phyloP scores from a whole-genome alignment of 2,888 invertebrate species.

The Chrysina gloriosa region DNA sequence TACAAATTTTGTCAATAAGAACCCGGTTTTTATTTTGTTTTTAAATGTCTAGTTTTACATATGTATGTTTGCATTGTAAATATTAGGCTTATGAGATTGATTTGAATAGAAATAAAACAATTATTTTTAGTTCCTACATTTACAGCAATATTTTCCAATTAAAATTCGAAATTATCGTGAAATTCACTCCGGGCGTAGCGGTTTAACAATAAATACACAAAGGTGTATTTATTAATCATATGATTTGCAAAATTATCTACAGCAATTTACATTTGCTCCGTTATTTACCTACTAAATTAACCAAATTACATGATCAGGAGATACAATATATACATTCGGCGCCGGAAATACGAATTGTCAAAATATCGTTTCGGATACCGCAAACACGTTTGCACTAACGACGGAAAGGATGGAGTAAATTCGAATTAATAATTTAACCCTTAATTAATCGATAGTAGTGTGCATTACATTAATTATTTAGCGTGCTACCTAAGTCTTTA shows the following conservation, averaged over 20 bases:
- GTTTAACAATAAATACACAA: constrained; percentile 21
- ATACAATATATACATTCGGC: constrained; percentile 2
- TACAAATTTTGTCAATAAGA: no score
- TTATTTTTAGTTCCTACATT: neutral
- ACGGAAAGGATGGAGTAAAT: neutral
- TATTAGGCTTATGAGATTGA: no score
- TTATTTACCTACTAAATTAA: constrained; percentile 29
- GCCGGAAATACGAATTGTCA: neutral
- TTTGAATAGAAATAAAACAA: no score
- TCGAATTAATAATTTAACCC: neutral
- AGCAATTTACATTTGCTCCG: constrained; percentile 3
- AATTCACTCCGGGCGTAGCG: neutral
- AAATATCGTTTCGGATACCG: neutral
- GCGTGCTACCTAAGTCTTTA: neutral
- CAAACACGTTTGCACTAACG: neutral
- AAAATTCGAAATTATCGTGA: neutral
- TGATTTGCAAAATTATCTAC: constrained; percentile 17
- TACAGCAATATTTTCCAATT: constrained; percentile 1
- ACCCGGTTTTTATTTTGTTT: no score
- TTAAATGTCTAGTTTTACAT: no score
- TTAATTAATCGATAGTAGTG: constrained; percentile 16
- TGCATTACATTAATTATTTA: constrained; percentile 21
- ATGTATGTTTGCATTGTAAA: no score
- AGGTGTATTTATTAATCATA: constrained; percentile 10
- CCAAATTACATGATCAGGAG: constrained; percentile 8